phyloP scores from a whole-genome alignment of 2,888 invertebrate genomes.

The Holacanthella duospinosa region DNA sequence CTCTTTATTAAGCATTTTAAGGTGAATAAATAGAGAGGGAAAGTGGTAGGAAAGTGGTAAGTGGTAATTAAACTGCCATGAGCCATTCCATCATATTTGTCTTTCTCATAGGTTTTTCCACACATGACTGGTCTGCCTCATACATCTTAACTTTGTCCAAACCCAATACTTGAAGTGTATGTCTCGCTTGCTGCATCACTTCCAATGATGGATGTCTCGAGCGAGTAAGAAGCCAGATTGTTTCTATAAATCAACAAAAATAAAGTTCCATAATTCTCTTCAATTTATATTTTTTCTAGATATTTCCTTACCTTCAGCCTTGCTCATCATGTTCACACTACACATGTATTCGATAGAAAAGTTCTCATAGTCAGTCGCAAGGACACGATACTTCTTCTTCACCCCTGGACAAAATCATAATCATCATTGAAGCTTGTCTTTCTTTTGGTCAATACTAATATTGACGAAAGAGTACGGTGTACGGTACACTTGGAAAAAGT shows the following conservation, averaged over 20 bases:
- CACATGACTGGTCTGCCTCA: conserved; percentile 36
- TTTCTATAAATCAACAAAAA: conserved; percentile 38
- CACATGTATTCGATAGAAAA: conserved; percentile 39
- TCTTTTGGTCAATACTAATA: no score
- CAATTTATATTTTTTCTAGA: neutral
- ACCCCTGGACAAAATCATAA: conserved; percentile 30
- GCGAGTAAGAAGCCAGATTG: conserved; percentile 55
- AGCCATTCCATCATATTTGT: conserved; percentile 34
- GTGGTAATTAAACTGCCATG: conserved; percentile 7
- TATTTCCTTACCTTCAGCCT: conserved; percentile 27
- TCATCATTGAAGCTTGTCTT: neutral
- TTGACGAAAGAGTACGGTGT: no score
- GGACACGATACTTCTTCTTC: conserved; percentile 38
- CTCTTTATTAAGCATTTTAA: no score
- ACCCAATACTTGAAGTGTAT: conserved; percentile 34
- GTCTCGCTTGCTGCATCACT: conserved; percentile 49
- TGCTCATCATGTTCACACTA: conserved; percentile 36
- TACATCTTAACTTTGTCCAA: conserved; percentile 36
- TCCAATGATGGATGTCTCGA: conserved; percentile 48
- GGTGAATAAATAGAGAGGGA: no score
- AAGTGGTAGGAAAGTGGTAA: neutral
- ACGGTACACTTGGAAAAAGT: no score
- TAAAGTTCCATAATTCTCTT: neutral
- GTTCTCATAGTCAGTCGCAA: conserved; percentile 39
- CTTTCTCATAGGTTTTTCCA: conserved; percentile 33